Base-by-base conservation (phyloP, 2,113 vertebrate genomes). In the Syrmaticus mikado region DNA sequence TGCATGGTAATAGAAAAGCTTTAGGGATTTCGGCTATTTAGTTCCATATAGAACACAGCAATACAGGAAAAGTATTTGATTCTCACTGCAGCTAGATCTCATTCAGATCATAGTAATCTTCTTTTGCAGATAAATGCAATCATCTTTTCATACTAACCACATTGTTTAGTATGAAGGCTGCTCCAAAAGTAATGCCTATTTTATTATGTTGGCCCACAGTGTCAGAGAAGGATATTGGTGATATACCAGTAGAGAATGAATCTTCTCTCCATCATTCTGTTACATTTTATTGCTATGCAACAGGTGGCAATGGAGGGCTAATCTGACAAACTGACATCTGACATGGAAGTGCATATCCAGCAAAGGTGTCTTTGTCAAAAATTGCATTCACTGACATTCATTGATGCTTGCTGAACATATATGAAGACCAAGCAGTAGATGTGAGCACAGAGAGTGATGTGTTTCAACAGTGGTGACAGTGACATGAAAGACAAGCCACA, bases 31-130 rank as follows among this genome's bases (percentile, higher is more conserved):
- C 3, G 46, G 13, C 34, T 55, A 46, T 82, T 89, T 32, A 55
- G 32, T 32, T 94, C 34, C 21, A 30, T 57, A 32, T n/a, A 68
- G 41, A 13, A 82, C 75, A 87, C 41, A 55, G 61, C 4, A 66
- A 84, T 88, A 64, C 16, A 68, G 70, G 30, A 82, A 86, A 89
- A 53, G 13, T 60, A 73, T 92, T 91, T 94, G 50, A 84, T 92
- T 94, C 80, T 38, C 19, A 27, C 45, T 94, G 58, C 55, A 92
- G 70, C 68, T 92, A 76, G 52, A 83, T 48, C 79, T 53, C 0
- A 0, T 58, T 79, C 14, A 79, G 65, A 66, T 65, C 85, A n/a
- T 34, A 88, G 15, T 52, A 88, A 94, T 17, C 27, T 90, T 73
- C 32, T 77, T 94, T 74, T 62, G 16, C 74, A 91, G 60, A 68